Conservation (phyloP, 2,113 vertebrate species). For the Neogale vison region DNA sequence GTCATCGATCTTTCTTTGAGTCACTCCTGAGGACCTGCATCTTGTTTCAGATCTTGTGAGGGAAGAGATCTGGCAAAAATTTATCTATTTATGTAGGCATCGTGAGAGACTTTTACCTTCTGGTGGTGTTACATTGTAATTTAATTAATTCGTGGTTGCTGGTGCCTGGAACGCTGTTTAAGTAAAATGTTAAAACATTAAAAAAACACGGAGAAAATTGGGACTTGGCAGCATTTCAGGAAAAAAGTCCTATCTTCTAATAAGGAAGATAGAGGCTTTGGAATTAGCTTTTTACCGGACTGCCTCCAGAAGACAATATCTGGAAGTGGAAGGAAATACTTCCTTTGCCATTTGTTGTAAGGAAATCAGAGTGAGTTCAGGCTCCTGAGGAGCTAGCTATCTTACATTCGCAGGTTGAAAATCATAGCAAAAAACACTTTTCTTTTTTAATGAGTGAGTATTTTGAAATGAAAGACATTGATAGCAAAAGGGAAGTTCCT, state of each 20-base stretch:
- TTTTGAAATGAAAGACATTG: constrained; percentile 42
- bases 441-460: constrained; percentile 24
- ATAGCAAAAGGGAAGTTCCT: constrained; percentile 20
- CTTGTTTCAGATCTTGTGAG: constrained; percentile 44
- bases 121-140: constrained; percentile 20
- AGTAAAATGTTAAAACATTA: constrained; percentile 58
- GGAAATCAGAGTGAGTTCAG: not conserved
- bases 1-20: constrained; percentile 45
- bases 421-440: not conserved
- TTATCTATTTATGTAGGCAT: constrained; percentile 33
- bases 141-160: constrained; percentile 32
- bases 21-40: not conserved
- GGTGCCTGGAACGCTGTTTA: constrained; percentile 18
- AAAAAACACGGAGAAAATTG: constrained; percentile 49
- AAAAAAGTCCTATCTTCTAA: constrained; percentile 37
- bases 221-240: constrained; percentile 45
- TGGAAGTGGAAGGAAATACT: not conserved
- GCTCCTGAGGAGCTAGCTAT: not conserved
- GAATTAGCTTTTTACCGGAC: not conserved
- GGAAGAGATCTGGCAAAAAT: constrained; percentile 48
- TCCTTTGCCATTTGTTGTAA: not conserved
- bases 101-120: constrained; percentile 32
- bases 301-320: not conserved
- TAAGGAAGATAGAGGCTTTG: constrained; percentile 1
- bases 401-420: not conserved